These are phyloP conservation scores for Thelaira solivaga DNA, from an alignment of 2,888 invertebrate genomes.

Conservation along the genomic window DNA sequence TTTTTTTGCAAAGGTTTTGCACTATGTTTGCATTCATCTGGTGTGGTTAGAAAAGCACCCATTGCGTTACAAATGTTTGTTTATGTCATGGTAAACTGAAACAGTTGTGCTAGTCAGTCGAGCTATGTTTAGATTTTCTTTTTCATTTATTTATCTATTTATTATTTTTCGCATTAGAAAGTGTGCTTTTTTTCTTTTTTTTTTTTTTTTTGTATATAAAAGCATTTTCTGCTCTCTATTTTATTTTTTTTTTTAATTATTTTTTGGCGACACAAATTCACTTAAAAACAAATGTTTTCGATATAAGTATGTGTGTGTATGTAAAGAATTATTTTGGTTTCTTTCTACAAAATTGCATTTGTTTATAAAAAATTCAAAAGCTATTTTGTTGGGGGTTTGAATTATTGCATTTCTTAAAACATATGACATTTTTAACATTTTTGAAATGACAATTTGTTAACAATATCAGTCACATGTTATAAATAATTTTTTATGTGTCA, in stretches of 20 bases:
- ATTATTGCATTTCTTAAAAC: background rate
- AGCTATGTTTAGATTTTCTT: constrained; percentile 39
- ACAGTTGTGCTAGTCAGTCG: constrained; percentile 56
- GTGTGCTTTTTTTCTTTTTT: constrained; percentile 8
- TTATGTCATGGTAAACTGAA: background rate
- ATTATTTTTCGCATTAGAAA: constrained; percentile 15
- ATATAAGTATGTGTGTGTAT: background rate
- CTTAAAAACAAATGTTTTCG: constrained; percentile 12
- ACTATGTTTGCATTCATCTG: constrained; percentile 17
- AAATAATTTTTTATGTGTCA: no score
- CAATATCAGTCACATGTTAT: background rate
- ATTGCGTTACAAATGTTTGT: background rate
- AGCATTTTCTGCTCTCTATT: background rate
- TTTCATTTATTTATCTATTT: background rate
- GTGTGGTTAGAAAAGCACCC: background rate
- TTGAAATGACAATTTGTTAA: background rate
- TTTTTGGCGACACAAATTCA: constrained; percentile 7
- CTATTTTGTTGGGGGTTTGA: constrained; percentile 1
- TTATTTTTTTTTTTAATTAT: background rate
- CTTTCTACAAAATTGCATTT: constrained; percentile 3
- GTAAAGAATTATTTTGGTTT: constrained; percentile 2
- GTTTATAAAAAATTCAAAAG: background rate
- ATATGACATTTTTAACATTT: background rate
- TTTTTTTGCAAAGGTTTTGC: constrained; percentile 35
- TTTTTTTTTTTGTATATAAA: constrained; percentile 3